A percentile compares a stretch with the other conserved stretches of the same genome.
Evolutionary conservation across 2,113 vertebrate species (phyloP).

Genomic region (Abramis brama): DNA sequence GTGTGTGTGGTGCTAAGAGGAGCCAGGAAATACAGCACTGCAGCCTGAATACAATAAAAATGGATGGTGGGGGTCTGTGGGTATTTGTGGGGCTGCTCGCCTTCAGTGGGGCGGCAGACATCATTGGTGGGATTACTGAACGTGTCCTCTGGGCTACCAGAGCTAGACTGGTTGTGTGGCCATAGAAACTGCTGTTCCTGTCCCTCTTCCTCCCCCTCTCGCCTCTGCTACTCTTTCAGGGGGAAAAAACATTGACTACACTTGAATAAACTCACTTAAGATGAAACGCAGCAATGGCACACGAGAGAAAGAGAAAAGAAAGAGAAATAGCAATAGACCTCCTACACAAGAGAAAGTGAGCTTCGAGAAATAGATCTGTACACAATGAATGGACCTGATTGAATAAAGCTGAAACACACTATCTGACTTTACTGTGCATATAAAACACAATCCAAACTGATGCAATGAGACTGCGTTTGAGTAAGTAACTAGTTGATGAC

Average conservation of each 20-base stretch:
- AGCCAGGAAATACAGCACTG: slow-evolving; percentile 96
- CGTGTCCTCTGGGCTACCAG: slow-evolving; percentile 84
- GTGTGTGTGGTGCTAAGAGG: slow-evolving; percentile 98
- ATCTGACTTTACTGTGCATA: slow-evolving; percentile 4
- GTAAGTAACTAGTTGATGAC: slow-evolving; percentile 23
- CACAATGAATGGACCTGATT: slow-evolving; percentile 33
- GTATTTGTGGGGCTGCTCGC: slow-evolving; percentile 91
- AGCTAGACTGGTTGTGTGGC: slow-evolving; percentile 70
- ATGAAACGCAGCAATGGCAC: slow-evolving; percentile 67
- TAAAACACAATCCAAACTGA: slow-evolving; percentile 7
- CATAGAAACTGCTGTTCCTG: slow-evolving; percentile 66
- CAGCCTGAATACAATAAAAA: slow-evolving; percentile 99
- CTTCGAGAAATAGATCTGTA: slow-evolving; percentile 17
- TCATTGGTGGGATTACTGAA: slow-evolving; percentile 91
- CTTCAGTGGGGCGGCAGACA: slow-evolving; percentile 85
- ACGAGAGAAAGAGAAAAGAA: slow-evolving; percentile 16
- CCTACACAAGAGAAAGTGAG: slow-evolving; percentile 3
- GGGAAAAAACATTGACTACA: slow-evolving; percentile 74
- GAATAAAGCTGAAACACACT: slow-evolving; percentile 29
- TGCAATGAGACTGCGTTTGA: neutral
- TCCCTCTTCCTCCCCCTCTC: slow-evolving; percentile 59
- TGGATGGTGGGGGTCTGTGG: slow-evolving; percentile 94
- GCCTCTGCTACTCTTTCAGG: slow-evolving; percentile 69
- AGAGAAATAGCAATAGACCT: slow-evolving; percentile 24
- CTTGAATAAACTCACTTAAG: slow-evolving; percentile 76